phyloP scores from a whole-genome alignment of 2,888 invertebrate species.

The Spodoptera littoralis region DNA sequence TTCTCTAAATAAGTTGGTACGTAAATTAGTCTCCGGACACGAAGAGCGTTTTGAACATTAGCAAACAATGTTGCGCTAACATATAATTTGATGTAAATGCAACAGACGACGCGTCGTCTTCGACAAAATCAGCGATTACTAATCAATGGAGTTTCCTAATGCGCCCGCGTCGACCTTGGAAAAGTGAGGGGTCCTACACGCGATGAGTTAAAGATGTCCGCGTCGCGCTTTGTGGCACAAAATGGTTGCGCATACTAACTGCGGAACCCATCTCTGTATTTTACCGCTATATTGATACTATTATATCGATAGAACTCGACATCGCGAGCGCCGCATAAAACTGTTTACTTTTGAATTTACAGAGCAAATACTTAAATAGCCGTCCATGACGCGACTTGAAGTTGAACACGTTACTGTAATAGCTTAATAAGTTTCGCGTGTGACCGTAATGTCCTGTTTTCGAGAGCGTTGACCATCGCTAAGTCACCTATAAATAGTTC shows the following conservation, averaged over 20 bases:
- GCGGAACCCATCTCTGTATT: conserved; percentile 21
- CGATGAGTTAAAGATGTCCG: conserved; percentile 40
- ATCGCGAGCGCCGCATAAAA: conserved; percentile 14
- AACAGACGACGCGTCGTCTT: conserved; percentile 34
- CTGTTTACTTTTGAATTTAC: conserved; percentile 17
- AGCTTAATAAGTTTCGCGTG: neutral
- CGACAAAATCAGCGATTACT: conserved; percentile 32
- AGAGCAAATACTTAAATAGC: neutral
- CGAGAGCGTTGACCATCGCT: neutral
- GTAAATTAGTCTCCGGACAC: no score
- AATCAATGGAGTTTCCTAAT: conserved; percentile 47
- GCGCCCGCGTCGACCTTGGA: conserved; percentile 44
- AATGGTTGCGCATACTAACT: conserved; percentile 13
- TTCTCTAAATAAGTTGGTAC: no score
- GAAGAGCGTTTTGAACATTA: conserved; percentile 3
- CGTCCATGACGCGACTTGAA: conserved; percentile 1
- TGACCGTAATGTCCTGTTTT: conserved; percentile 5
- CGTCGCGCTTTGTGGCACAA: conserved; percentile 7
- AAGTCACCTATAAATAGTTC: conserved; percentile 5
- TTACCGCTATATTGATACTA: conserved; percentile 21
- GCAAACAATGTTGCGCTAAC: conserved; percentile 11
- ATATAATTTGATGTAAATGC: conserved; percentile 18
- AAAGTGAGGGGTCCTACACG: conserved; percentile 51
- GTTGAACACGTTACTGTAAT: neutral
- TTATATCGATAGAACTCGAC: conserved; percentile 12